phyloP scores from a whole-genome alignment of 2,113 vertebrate species.

The Corapipo altera region DNA sequence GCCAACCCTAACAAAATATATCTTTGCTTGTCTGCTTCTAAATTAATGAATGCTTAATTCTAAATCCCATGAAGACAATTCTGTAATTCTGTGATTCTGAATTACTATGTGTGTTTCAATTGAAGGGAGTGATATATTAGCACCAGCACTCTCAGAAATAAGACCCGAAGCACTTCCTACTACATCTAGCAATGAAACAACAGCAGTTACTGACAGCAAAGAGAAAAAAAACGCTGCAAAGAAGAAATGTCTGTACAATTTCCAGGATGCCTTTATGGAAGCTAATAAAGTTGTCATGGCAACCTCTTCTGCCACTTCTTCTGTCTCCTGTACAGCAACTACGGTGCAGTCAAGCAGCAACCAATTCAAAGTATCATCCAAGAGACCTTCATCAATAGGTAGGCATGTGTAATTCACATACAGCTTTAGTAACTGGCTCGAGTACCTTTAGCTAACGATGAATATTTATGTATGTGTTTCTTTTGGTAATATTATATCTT shows the following conservation, averaged over 20 bases:
- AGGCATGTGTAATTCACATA: slow-evolving; percentile 21
- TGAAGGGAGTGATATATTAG: slow-evolving; percentile 83
- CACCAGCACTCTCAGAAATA: slow-evolving; percentile 81
- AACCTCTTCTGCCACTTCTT: slow-evolving; percentile 91
- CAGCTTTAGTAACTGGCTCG: not conserved
- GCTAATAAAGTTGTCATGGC: slow-evolving; percentile 93
- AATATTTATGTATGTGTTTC: not conserved
- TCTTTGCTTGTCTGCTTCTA: not conserved
- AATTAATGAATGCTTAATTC: not conserved
- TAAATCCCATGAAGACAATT: not conserved
- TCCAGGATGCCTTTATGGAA: slow-evolving; percentile 98
- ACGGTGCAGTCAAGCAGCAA: slow-evolving; percentile 97
- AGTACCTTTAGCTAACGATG: not conserved
- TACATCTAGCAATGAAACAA: slow-evolving; percentile 76
- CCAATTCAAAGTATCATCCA: slow-evolving; percentile 89
- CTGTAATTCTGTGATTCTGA: not conserved
- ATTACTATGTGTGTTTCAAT: slow-evolving; percentile 1
- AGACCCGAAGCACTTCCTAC: slow-evolving; percentile 83
- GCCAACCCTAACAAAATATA: not conserved
- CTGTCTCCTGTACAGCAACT: slow-evolving; percentile 94
- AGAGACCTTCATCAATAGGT: slow-evolving; percentile 90
- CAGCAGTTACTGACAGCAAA: slow-evolving; percentile 79
- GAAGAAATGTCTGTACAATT: slow-evolving; percentile 98
- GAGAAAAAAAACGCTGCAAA: slow-evolving; percentile 89
- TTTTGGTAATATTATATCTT: not conserved